These are phyloP conservation scores for Lysandra coridon DNA, from an alignment of 2,888 invertebrate species.

Conservation along the genomic window DNA sequence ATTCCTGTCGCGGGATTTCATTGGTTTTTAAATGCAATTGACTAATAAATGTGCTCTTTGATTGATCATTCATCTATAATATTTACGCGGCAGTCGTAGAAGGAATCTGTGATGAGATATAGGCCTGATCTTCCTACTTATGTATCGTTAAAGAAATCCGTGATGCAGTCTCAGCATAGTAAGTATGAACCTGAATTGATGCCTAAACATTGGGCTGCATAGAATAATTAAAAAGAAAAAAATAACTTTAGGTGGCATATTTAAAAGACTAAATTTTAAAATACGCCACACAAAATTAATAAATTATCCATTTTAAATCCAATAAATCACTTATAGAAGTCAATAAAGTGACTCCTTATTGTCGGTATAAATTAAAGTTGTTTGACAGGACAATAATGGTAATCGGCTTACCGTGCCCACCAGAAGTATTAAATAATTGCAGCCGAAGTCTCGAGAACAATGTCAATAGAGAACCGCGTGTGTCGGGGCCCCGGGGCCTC, in stretches of 20 bases:
- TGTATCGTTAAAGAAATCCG: no score
- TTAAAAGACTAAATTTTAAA: neutral
- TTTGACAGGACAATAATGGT: conserved; percentile 25
- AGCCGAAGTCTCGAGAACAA: conserved; percentile 40
- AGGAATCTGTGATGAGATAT: neutral
- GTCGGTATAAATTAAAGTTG: conserved; percentile 17
- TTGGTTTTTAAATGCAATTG: neutral
- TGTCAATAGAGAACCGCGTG: conserved; percentile 39
- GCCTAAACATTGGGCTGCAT: no score
- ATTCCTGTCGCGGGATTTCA: neutral
- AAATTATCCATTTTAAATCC: neutral
- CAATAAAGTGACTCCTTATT: conserved; percentile 24
- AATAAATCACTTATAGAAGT: conserved; percentile 30
- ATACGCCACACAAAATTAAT: neutral
- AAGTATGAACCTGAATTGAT: no score
- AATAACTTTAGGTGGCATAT: no score
- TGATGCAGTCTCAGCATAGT: no score
- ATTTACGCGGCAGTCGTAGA: neutral
- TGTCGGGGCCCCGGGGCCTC: neutral
- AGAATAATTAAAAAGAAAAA: no score
- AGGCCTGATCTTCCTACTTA: no score
- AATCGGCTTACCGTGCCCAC: conserved; percentile 26
- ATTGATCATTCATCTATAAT: neutral
- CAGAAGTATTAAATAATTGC: conserved; percentile 19
- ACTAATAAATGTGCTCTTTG: neutral